phyloP scores from a whole-genome alignment of 2,888 invertebrate genomes.

The Rotaria macrura region DNA sequence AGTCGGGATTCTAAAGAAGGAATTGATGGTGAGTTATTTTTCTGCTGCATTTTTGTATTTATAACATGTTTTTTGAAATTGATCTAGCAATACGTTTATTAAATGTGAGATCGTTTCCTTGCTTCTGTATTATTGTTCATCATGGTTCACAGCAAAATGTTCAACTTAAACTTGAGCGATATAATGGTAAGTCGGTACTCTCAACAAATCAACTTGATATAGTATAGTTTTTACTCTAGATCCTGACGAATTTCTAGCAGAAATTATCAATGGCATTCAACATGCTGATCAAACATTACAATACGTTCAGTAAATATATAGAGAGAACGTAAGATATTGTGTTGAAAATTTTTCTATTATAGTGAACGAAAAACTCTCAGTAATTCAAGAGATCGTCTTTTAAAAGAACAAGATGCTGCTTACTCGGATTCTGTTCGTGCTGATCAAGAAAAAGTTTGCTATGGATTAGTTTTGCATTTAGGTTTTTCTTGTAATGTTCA shows the following conservation, averaged over 20 bases:
- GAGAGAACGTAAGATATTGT: neutral
- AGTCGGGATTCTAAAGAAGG: conserved; percentile 2
- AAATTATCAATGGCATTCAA: neutral
- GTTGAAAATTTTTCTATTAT: neutral
- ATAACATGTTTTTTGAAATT: neutral
- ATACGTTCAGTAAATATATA: neutral
- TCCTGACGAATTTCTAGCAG: neutral
- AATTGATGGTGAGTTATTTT: neutral
- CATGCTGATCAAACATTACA: neutral
- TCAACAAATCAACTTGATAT: neutral
- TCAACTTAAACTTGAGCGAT: neutral
- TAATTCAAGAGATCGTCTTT: neutral
- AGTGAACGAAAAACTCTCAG: neutral
- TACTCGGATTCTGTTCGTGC: neutral
- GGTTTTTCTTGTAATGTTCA: neutral
- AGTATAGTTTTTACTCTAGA: neutral
- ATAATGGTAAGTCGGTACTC: neutral
- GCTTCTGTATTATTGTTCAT: neutral
- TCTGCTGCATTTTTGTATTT: neutral
- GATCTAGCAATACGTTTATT: neutral
- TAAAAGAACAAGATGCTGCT: neutral
- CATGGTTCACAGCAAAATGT: neutral
- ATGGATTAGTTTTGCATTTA: neutral
- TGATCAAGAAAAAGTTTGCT: conserved; percentile 2
- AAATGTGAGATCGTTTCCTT: neutral